A percentile compares a stretch with the other conserved stretches of the same genome.
Evolutionary conservation across 2,113 vertebrate genomes (phyloP).

Genomic region (Xenus cinereus): DNA sequence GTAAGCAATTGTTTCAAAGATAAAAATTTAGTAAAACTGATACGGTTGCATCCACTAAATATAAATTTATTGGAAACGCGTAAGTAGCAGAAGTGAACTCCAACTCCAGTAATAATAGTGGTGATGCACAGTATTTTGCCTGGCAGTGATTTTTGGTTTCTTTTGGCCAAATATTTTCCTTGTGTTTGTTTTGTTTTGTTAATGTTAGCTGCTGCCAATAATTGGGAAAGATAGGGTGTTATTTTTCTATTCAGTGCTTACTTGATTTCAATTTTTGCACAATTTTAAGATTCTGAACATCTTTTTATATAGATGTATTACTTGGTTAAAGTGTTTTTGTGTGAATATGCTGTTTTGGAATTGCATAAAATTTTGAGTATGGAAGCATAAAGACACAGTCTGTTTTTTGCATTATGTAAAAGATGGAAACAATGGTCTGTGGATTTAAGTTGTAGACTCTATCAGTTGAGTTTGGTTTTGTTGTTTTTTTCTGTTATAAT

Average conservation of each 20-base stretch:
- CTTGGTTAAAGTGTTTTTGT: neutral
- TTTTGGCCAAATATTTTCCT: neutral
- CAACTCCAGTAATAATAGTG: neutral
- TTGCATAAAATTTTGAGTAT: neutral
- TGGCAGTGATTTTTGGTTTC: neutral
- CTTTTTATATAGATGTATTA: neutral
- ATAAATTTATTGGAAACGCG: accelerated
- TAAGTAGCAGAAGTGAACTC: neutral
- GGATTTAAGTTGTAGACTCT: neutral
- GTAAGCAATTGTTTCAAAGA: neutral
- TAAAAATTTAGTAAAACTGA: neutral
- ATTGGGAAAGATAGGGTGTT: neutral
- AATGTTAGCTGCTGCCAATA: neutral
- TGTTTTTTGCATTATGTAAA: neutral
- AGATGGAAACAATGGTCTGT: neutral
- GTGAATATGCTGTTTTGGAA: neutral
- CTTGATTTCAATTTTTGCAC: neutral
- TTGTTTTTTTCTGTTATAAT: neutral
- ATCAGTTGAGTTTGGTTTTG: neutral
- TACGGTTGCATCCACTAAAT: neutral
- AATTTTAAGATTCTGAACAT: neutral
- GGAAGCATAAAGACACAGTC: neutral
- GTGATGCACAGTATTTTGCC: neutral
- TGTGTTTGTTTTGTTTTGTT: neutral
- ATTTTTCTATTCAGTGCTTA: neutral